Base-by-base conservation (phyloP, 2,888 invertebrate species). In the Frankliniella intonsa region DNA sequence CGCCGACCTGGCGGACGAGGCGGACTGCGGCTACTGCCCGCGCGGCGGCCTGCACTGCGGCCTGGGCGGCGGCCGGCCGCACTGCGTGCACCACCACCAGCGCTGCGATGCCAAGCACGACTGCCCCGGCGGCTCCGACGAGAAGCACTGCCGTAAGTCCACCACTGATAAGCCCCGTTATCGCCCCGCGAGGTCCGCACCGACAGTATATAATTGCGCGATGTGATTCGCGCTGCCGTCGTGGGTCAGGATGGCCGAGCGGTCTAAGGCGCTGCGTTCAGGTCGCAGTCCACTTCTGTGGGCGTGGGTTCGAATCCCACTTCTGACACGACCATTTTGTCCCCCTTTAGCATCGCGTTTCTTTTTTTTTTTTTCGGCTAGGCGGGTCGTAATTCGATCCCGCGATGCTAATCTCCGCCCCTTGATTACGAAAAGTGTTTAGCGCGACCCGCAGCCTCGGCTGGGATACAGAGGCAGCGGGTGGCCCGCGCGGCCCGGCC, bases 91-190 rank as follows among this genome's bases (percentile, higher is more conserved):
- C 0, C 88, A 89, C 12, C 90, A 90, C 82, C 91, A 93, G 85
- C 91, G 94, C 83, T 97, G 97, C 87, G 95, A 96, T 86, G 96
- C 96, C 81, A 92, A 92, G 82, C 90, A 91, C 0, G 96, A 97
- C 88, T 97, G 97, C 86, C 93, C 94, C 0, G 95, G 96, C 87
- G 95, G 94, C 55, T 94, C 94, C 84, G 97, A 97, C 86, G 97
- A 97, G 87, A 90, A 93, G 85, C 94, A 94, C 85, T 97, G 97
- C 87, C 89, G 96, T 97, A 89, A 92, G 95, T 92, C 25, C 9
- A n/a, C n/a, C 65, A 5, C 1, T 11, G 69, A 55, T 55, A 55
- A 65, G 55, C 14, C 55, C 69, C 14, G 55, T 76, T 69, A 69
- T 69, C 69, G 22, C 51, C 12, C 51, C 10, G 19, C 9, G 19